A percentile compares a stretch with the other conserved stretches of the same genome.
These are phyloP conservation scores for Pteria penguin DNA, from an alignment of 2,888 invertebrate genomes.

Conservation along the genomic window DNA sequence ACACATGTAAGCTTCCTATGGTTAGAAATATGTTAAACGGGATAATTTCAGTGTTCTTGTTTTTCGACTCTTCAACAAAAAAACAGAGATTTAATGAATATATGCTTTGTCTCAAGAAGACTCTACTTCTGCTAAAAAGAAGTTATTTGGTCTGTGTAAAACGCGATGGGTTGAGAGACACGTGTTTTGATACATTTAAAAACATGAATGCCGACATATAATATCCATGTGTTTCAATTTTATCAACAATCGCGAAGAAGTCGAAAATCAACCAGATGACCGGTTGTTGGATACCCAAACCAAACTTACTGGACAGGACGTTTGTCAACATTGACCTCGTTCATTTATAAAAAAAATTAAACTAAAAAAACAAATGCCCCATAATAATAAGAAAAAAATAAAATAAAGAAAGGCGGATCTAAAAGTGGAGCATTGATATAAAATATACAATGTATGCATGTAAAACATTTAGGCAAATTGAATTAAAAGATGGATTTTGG, in stretches of 20 bases:
- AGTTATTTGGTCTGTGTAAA: conserved; percentile 1
- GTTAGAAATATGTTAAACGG: conserved; percentile 29
- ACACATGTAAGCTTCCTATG: conserved; percentile 4
- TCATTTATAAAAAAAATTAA: no score
- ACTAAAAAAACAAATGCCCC: no score
- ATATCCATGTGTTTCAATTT: neutral
- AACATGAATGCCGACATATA: neutral
- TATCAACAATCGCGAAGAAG: neutral
- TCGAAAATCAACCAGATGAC: neutral
- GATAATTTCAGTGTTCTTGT: conserved; percentile 6
- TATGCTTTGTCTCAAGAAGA: no score
- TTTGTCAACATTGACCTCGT: conserved; percentile 4
- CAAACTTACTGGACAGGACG: neutral
- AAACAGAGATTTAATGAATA: neutral
- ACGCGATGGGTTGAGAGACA: conserved; percentile 12
- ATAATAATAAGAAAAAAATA: no score
- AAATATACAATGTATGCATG: no score
- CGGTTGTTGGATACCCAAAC: neutral
- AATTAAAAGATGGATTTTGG: no score
- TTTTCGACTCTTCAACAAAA: conserved; percentile 26
- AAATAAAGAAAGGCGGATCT: no score
- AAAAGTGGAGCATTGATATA: no score
- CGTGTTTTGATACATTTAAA: neutral
- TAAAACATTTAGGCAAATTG: no score
- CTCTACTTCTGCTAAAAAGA: no score